These are phyloP conservation scores for Catharus minimus DNA, from an alignment of 2,113 vertebrate species.

Conservation along the genomic window DNA sequence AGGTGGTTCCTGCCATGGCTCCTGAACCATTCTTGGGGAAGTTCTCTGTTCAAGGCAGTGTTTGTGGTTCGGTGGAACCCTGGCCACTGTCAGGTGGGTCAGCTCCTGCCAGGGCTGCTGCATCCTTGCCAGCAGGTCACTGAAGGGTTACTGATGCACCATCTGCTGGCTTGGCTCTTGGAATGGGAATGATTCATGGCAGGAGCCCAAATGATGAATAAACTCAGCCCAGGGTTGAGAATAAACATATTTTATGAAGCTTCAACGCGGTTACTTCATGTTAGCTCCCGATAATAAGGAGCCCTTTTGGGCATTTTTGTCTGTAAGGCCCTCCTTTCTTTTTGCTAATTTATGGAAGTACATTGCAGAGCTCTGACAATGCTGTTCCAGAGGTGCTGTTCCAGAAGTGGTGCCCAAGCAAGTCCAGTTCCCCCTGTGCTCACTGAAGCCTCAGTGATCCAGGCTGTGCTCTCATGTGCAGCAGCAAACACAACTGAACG, in stretches of 20 bases:
- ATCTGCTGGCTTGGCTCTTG: constrained; percentile 2
- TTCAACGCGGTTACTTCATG: not conserved
- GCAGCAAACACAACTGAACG: not conserved
- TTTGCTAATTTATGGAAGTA: not conserved
- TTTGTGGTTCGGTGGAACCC: not conserved
- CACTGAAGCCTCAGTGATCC: not conserved
- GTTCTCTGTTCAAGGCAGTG: not conserved
- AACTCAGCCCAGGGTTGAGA: not conserved
- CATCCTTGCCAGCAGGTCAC: not conserved
- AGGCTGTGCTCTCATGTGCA: not conserved
- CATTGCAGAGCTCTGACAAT: not conserved
- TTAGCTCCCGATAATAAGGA: not conserved
- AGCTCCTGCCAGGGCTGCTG: not conserved
- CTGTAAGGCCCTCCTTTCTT: not conserved
- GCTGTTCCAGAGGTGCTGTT: not conserved
- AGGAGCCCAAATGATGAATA: not conserved
- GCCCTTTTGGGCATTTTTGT: not conserved
- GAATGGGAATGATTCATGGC: not conserved
- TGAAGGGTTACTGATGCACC: not conserved
- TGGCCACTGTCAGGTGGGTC: not conserved
- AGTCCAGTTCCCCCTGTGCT: not conserved
- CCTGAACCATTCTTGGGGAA: not conserved
- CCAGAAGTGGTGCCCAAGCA: not conserved
- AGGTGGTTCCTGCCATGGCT: not conserved
- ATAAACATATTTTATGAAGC: not conserved